Conservation (phyloP, 1,140 invertebrate genomes). For the Apis mellifera region DNA sequence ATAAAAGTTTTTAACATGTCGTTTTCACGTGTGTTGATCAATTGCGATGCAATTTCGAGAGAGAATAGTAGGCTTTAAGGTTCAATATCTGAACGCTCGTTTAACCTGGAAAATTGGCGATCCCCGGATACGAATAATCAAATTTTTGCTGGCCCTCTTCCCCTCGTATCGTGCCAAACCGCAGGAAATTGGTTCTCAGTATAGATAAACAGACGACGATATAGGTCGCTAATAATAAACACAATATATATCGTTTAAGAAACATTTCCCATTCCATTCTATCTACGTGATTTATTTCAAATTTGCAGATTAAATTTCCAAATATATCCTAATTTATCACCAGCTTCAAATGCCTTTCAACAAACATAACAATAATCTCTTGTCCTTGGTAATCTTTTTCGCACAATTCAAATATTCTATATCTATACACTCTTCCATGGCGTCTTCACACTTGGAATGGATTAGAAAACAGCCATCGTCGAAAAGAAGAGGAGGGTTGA, state of each 20-base stretch:
- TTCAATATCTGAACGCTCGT: not conserved
- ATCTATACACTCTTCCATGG: no score
- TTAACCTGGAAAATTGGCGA: not conserved
- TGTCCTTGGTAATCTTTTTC: no score
- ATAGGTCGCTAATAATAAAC: no score
- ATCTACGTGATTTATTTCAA: no score
- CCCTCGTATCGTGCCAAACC: not conserved
- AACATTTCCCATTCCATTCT: not conserved
- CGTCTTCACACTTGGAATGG: not conserved
- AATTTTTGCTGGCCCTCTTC: slow-evolving; percentile 5
- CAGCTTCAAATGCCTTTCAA: no score
- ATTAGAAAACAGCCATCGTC: not conserved
- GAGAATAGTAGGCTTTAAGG: not conserved
- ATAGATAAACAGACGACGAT: not conserved
- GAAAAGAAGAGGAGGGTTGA: not conserved
- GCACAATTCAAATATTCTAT: no score
- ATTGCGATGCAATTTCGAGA: not conserved
- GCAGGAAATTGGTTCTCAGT: not conserved
- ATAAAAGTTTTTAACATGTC: no score
- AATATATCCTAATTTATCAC: no score
- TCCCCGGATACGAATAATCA: slow-evolving; percentile 6
- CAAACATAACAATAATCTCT: no score
- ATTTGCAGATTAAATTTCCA: no score
- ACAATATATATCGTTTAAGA: not conserved
- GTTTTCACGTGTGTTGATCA: not conserved